A percentile compares a stretch with the other conserved stretches of the same genome.
Conservation (phyloP, 2,113 vertebrate species). For the Actinemys pallida region DNA sequence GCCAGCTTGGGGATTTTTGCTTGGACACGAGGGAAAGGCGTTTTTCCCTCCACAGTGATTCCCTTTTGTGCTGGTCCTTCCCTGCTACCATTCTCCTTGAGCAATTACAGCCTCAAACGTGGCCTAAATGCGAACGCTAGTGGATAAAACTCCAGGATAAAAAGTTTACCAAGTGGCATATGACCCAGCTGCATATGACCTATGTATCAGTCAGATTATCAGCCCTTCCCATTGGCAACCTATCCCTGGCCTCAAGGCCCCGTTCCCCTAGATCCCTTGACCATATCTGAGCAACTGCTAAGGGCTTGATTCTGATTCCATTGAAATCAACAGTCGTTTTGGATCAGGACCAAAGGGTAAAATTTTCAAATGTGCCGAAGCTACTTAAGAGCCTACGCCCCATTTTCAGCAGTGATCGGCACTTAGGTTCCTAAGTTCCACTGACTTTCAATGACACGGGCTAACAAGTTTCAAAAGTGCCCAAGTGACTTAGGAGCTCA, state of each 20-base stretch:
- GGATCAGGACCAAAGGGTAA: not conserved
- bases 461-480: not conserved
- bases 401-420: not conserved
- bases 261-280: not conserved
- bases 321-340: not conserved
- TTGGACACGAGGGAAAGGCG: not conserved
- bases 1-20: not conserved
- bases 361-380: not conserved
- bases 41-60: not conserved
- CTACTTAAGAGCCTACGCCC: not conserved
- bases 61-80: not conserved
- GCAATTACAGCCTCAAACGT: not conserved
- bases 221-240: not conserved
- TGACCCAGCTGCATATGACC: not conserved
- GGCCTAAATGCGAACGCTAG: not conserved
- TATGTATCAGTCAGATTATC: not conserved
- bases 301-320: not conserved
- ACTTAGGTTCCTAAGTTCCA: not conserved
- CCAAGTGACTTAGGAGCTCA: not conserved
- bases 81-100: not conserved
- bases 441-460: not conserved
- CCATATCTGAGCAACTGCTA: no score
- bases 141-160: not conserved
- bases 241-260: not conserved
- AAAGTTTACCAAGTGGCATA: not conserved